Base-by-base conservation (phyloP, 2,113 vertebrate species). In the Centrocercus urophasianus region DNA sequence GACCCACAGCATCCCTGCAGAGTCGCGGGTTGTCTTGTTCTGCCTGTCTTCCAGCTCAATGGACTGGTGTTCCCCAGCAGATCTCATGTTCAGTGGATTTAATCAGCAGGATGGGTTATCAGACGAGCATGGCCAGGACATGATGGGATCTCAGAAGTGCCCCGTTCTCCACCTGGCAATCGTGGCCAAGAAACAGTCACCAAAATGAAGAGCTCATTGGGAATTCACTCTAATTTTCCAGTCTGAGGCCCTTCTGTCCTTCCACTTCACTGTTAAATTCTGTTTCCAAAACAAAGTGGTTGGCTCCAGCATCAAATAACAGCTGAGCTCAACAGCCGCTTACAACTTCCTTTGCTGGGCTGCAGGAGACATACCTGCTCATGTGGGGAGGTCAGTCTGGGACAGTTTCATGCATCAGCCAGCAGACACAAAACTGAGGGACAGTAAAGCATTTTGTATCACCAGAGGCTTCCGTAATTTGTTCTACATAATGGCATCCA, bases 231-330 rank as follows among this genome's bases (percentile, higher is more conserved):
- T 4, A 54, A 34, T 40, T 56, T 15, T 0, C 15, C 74, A 19
- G 78, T 50, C 38, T 11, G 30, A 22, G 14, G 20, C 50, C 19
- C 34, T 61, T 38, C 74, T 42, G 45, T 30, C 34, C 8, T 16
- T n/a, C 70, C 36, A 54, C 85, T 50, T 34, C 54, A 13, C 42
- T 1, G 0, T 3, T 6, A 10, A 10, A 10, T 3, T 19, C 57
- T 15, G 10, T 27, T 72, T 24, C 66, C 3, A 0, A 52, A 22
- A 0, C 0, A 0, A 6, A 25, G 45, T 20, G 10, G 10, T 25
- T 79, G 18, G 32, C 70, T 81, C 34, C 59, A 25, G 43, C 69
- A 6, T 10, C 13, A 7, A 6, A 5, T 8, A 18, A 7, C 1
- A 10, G 0, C 1, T 25, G 48, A 48, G 17, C 47, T 50, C 70